Conservation (phyloP, 2,113 vertebrate genomes). For the Rhineura floridana region DNA sequence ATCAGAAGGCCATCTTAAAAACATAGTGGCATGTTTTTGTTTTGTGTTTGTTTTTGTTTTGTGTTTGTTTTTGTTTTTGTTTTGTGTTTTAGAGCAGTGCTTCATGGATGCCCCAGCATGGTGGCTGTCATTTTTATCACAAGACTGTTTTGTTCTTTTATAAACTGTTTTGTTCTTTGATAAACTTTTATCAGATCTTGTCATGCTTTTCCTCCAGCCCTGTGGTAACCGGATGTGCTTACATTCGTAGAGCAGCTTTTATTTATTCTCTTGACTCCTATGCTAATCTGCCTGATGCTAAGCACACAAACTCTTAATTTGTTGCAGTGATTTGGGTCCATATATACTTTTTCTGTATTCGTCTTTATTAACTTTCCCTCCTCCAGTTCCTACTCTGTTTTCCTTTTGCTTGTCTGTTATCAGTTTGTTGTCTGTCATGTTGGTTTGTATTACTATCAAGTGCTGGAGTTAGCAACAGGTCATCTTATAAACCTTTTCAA, state of each 20-base stretch:
- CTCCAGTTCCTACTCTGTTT: background rate
- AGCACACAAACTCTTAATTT: background rate
- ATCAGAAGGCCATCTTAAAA: background rate
- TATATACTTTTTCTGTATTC: too few species aligned
- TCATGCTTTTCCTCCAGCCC: background rate
- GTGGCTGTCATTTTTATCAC: background rate
- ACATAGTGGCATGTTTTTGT: background rate
- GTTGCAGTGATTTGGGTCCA: background rate
- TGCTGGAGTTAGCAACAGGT: background rate
- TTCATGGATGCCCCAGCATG: background rate
- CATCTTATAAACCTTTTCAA: background rate
- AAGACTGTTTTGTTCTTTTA: background rate
- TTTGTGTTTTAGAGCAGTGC: too few species aligned
- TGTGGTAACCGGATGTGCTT: background rate
- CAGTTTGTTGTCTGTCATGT: background rate
- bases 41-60: background rate
- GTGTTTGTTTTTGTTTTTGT: background rate
- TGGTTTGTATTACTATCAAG: too few species aligned
- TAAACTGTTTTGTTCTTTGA: background rate
- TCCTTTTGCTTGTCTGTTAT: background rate
- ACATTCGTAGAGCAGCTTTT: background rate
- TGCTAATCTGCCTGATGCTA: constrained; percentile 1
- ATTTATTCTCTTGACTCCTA: background rate
- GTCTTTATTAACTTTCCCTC: background rate
- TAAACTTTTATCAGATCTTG: background rate